Percentiles rank a stretch among this genome's conserved stretches.
Conservation (phyloP, 2,113 vertebrate species). For the Vireo altiloquus region DNA sequence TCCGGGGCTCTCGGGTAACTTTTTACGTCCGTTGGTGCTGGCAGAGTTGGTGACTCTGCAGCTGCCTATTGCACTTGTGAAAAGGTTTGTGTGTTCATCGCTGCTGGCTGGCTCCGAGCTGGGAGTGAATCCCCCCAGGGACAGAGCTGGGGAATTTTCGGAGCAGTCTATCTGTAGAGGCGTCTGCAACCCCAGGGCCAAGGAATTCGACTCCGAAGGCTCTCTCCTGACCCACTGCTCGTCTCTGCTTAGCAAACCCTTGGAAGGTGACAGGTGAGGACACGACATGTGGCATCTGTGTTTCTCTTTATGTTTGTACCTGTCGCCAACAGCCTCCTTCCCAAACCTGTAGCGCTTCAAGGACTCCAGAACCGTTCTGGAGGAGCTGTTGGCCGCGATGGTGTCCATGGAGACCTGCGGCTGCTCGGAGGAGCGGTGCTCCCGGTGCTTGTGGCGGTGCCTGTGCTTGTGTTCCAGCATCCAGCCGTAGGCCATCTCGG, state of each 20-base stretch:
- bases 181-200: conserved; percentile 75
- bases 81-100: conserved; percentile 88
- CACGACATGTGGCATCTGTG: conserved; percentile 79
- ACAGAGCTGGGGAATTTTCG: conserved; percentile 62
- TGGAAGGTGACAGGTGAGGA: conserved; percentile 74
- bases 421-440: conserved; percentile 79
- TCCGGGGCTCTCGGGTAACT: conserved; percentile 65
- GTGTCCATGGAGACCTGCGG: conserved; percentile 71
- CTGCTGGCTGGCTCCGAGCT: conserved; percentile 68
- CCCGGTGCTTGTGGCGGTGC: conserved; percentile 94
- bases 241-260: conserved; percentile 74
- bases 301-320: conserved; percentile 83
- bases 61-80: conserved; percentile 86
- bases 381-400: conserved; percentile 62
- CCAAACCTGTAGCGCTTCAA: conserved; percentile 91
- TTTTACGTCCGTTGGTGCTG: conserved; percentile 66
- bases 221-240: conserved; percentile 80
- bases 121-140: conserved; percentile 74
- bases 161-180: conserved; percentile 80
- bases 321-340: conserved; percentile 82
- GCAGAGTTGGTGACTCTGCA: conserved; percentile 68
- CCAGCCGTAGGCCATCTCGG: conserved; percentile 85
- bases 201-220: conserved; percentile 52
- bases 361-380: conserved; percentile 84
- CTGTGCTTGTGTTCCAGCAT: conserved; percentile 96